Conservation (phyloP, 2,888 invertebrate genomes). For the Dryadula phaetusa region DNA sequence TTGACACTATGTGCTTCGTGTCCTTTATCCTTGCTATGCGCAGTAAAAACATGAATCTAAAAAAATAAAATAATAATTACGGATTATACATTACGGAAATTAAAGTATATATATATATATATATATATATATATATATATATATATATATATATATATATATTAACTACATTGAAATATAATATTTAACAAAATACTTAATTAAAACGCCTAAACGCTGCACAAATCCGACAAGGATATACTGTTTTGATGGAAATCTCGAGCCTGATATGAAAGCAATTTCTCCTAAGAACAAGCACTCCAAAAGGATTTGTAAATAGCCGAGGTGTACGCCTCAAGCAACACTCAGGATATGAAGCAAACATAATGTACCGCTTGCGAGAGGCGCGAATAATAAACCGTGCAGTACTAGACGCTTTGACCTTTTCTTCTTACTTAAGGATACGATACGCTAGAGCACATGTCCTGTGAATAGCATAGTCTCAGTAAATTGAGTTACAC, state of each 20-base stretch:
- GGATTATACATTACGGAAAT: background rate
- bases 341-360: slow-evolving; percentile 21
- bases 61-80: too few relatives aligned
- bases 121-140: too few relatives aligned
- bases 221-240: slow-evolving; percentile 6
- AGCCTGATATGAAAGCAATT: slow-evolving; percentile 1
- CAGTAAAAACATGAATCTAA: too few relatives aligned
- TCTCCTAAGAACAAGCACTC: slow-evolving; percentile 9
- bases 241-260: background rate
- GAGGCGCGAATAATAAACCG: slow-evolving; percentile 24
- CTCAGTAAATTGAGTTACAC: background rate
- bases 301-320: slow-evolving; percentile 27
- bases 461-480: slow-evolving; percentile 5
- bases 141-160: too few relatives aligned
- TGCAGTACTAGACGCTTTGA: slow-evolving; percentile 23
- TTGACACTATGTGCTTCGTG: too few relatives aligned
- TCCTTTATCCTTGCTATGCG: too few relatives aligned
- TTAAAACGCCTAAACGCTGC: background rate
- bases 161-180: background rate
- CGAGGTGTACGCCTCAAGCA: slow-evolving; percentile 29
- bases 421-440: slow-evolving; percentile 27
- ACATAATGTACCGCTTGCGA: slow-evolving; percentile 25
- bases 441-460: slow-evolving; percentile 4
- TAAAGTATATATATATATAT: background rate
- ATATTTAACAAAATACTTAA: background rate